Conservation (phyloP, 2,888 invertebrate species). For the Tiliacea citrago region DNA sequence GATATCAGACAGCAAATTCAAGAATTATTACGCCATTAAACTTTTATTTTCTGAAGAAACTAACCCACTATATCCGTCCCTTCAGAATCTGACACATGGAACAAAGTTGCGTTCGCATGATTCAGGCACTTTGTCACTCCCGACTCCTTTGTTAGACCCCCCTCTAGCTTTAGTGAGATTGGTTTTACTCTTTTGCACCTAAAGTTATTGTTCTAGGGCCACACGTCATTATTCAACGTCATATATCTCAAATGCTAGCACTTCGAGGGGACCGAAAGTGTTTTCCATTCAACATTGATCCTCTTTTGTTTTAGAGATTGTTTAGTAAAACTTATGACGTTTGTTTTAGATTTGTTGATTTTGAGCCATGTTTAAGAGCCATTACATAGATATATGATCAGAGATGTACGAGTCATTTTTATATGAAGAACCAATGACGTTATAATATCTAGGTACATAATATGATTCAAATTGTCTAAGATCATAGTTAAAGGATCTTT, state of each 20-base stretch:
- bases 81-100: slow-evolving; percentile 61
- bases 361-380: neutral
- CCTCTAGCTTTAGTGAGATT: slow-evolving; percentile 83
- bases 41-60: slow-evolving; percentile 61
- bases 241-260: slow-evolving; percentile 83
- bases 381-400: too few relatives aligned
- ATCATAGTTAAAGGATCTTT: too few relatives aligned
- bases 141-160: slow-evolving; percentile 76
- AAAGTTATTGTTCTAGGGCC: slow-evolving; percentile 88
- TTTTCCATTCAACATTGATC: slow-evolving; percentile 81
- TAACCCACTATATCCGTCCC: slow-evolving; percentile 57
- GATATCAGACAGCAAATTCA: slow-evolving; percentile 65
- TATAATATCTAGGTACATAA: too few relatives aligned
- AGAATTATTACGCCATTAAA: slow-evolving; percentile 64
- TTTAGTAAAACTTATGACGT: slow-evolving; percentile 10
- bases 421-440: too few relatives aligned
- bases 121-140: slow-evolving; percentile 70
- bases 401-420: too few relatives aligned
- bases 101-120: slow-evolving; percentile 68
- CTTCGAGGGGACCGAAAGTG: slow-evolving; percentile 81
- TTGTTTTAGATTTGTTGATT: neutral
- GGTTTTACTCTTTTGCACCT: slow-evolving; percentile 85
- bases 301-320: slow-evolving; percentile 64
- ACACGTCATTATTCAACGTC: slow-evolving; percentile 87
- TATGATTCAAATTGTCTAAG: too few relatives aligned